Evolutionary conservation across 1,140 invertebrate species (phyloP).

Genomic region (Papilio dardanus): DNA sequence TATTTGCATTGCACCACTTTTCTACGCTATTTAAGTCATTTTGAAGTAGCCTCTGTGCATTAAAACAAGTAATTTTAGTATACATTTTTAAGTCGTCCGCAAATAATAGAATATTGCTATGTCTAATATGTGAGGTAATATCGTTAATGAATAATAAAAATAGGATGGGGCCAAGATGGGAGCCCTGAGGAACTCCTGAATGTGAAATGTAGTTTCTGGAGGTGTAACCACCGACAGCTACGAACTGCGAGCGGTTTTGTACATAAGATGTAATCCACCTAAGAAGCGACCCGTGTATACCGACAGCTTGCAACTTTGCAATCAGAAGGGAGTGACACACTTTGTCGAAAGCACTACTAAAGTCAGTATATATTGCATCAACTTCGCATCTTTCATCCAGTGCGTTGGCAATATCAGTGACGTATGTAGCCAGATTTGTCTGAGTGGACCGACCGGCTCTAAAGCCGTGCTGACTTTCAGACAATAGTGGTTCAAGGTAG

Average conservation of each 20-base stretch:
- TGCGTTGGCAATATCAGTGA: neutral
- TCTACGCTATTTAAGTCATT: conserved; percentile 5
- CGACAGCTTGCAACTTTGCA: neutral
- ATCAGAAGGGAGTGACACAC: neutral
- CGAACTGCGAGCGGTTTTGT: neutral
- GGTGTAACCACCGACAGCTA: neutral
- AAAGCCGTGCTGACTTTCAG: neutral
- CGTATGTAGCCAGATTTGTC: neutral
- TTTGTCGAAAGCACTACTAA: neutral
- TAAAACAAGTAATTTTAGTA: neutral
- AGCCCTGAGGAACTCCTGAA: conserved; percentile 19
- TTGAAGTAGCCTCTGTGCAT: neutral
- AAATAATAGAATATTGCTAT: conserved; percentile 9
- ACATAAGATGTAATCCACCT: neutral
- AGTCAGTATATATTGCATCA: neutral
- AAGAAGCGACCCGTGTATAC: neutral
- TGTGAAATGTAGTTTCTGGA: conserved; percentile 4
- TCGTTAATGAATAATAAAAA: conserved; percentile 26
- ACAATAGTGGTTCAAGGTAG: neutral
- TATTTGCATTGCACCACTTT: neutral
- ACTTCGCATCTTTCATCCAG: neutral
- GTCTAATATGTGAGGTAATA: conserved; percentile 12
- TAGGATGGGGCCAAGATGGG: conserved; percentile 4
- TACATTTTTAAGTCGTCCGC: neutral
- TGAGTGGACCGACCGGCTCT: neutral